Evolutionary conservation across 1,140 invertebrate species (phyloP), one percentile per base, ranked within the genome.

Genomic region (Drosophila willistoni): DNA sequence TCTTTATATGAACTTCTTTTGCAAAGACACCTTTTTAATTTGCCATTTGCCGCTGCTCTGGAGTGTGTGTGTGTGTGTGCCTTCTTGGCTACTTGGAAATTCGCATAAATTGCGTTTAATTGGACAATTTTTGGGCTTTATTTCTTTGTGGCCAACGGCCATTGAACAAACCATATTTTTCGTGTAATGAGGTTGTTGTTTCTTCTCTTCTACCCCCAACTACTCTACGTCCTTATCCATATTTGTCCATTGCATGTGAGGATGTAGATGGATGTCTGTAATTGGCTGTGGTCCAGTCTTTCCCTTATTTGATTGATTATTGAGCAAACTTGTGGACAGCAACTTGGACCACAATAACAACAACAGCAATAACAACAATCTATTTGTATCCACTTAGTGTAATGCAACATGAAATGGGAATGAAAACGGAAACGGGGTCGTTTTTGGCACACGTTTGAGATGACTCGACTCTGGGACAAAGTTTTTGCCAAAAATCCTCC

Each of bases 321-420:
- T 77, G 74, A 71, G 83, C 78, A 72, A 90, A 91, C 74, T 79
- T 91, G 90, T 73, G 85, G 90, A 91, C 90, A 91, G 90, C 76
- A 77, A 62, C 55, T 76, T 62, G 79, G 69, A 62, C 59, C 64
- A 51, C 44, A 22, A 22, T 19, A 51, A 44, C 14, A 22, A 22
- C 44, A 51, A 44, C 14, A 22, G 12, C 44, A 51, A 44, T 1
- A 44, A 44, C n/a, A 73, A 42, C 82, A 91, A 89, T 90, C 89
- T 91, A 82, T 89, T 91, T 91, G 77, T 82, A 84, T 89, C 84
- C 89, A 89, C 82, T 91, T 89, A 91, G 79, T 89, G 70, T 78
- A 89, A 85, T 90, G 71, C 74, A 77, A 77, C 61, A 77, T 77
- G 73, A 77, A 62, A 54, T 39, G 67, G 29, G 13, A 62, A 51